phyloP scores from a whole-genome alignment of 2,888 invertebrate species.

The Plagodis dolabraria region DNA sequence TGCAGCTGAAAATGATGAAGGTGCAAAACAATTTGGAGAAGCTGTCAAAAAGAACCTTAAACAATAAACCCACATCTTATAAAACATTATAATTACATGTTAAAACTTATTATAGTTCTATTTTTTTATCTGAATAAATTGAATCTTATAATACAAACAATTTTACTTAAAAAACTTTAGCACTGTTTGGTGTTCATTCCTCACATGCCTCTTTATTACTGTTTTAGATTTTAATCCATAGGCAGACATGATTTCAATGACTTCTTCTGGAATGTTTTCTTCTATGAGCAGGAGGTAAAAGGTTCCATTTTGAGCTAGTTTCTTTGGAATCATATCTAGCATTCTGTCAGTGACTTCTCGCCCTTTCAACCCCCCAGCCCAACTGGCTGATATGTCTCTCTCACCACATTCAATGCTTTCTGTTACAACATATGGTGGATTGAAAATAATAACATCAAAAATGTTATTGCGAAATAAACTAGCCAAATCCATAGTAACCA shows the following conservation, averaged over 20 bases:
- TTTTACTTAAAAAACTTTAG: slow-evolving; percentile 84
- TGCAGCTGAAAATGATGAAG: slow-evolving; percentile 84
- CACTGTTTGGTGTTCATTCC: slow-evolving; percentile 94
- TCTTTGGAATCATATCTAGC: slow-evolving; percentile 87
- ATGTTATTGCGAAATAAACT: slow-evolving; percentile 80
- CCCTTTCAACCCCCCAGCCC: slow-evolving; percentile 92
- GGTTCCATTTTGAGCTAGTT: slow-evolving; percentile 90
- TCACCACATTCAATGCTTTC: slow-evolving; percentile 88
- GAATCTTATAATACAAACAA: slow-evolving; percentile 25
- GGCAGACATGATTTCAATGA: slow-evolving; percentile 84
- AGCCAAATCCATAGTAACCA: slow-evolving; percentile 87
- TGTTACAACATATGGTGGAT: slow-evolving; percentile 99
- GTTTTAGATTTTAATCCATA: slow-evolving; percentile 85
- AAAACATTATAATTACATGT: slow-evolving; percentile 30
- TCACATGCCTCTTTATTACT: slow-evolving; percentile 90
- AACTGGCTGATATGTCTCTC: slow-evolving; percentile 85
- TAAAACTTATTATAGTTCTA: slow-evolving; percentile 31
- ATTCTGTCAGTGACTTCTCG: slow-evolving; percentile 91
- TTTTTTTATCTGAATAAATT: slow-evolving; percentile 34
- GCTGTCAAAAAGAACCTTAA: slow-evolving; percentile 81
- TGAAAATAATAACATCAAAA: slow-evolving; percentile 96
- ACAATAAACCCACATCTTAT: slow-evolving; percentile 42
- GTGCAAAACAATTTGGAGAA: slow-evolving; percentile 84
- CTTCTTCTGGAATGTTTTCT: slow-evolving; percentile 93
- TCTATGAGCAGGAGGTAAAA: slow-evolving; percentile 95